phyloP scores from a whole-genome alignment of 2,888 invertebrate species.

The Dusona sp. region DNA sequence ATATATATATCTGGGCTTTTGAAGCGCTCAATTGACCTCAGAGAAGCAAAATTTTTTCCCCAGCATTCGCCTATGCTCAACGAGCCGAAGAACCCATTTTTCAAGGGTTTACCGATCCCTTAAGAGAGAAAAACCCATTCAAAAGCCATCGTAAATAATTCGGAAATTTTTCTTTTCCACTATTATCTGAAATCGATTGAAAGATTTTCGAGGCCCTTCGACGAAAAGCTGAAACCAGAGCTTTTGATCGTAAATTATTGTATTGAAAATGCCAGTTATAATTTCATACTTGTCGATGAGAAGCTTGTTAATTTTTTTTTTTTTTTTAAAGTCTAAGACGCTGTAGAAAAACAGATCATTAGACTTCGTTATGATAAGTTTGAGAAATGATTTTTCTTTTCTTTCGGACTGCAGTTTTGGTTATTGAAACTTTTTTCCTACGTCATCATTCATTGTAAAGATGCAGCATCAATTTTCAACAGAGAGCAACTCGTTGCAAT shows the following conservation, averaged over 20 bases:
- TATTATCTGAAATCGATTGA: neutral
- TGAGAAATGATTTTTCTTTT: neutral
- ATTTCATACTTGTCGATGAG: too few relatives aligned
- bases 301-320: too few relatives aligned
- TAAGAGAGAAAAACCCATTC: neutral
- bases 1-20: neutral
- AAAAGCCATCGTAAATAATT: neutral
- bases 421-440: neutral
- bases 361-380: neutral
- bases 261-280: neutral
- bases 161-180: neutral
- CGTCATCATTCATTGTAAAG: conserved; percentile 38
- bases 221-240: neutral
- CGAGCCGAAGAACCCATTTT: neutral
- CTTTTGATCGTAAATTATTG: neutral
- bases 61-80: neutral
- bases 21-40: conserved; percentile 3
- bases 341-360: neutral
- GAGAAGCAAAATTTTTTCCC: neutral
- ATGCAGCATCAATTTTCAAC: conserved; percentile 33
- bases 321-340: too few relatives aligned
- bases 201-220: neutral
- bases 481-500: neutral
- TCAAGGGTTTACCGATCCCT: neutral
- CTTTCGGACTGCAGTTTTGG: neutral